Evolutionary conservation across 2,888 invertebrate genomes (phyloP).

Genomic region (Calephelis perditalis): DNA sequence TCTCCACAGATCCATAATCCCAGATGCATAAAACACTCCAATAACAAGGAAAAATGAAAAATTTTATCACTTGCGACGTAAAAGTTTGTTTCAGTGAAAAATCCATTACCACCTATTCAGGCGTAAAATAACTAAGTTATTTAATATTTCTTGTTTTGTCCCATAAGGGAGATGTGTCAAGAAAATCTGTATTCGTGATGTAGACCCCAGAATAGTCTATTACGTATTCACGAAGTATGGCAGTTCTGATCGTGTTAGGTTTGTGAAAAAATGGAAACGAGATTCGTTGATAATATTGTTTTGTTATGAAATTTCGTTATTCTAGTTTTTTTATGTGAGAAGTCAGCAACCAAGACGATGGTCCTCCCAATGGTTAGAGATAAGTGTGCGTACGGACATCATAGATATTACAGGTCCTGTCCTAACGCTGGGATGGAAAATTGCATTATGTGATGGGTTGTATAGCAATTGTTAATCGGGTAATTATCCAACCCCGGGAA

Average conservation of each 20-base stretch:
- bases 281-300: conserved; percentile 30
- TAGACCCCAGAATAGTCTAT: conserved; percentile 41
- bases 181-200: conserved; percentile 39
- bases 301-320: conserved; percentile 20
- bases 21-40: conserved; percentile 51
- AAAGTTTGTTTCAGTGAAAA: conserved; percentile 61
- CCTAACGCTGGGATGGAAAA: too few relatives aligned
- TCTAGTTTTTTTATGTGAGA: too few relatives aligned
- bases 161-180: conserved; percentile 36
- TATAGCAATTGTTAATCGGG: too few relatives aligned
- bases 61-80: conserved; percentile 51
- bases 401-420: too few relatives aligned
- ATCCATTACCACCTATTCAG: conserved; percentile 59
- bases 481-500: too few relatives aligned
- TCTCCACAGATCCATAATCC: conserved; percentile 49
- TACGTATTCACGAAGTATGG: conserved; percentile 45
- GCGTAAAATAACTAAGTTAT: conserved; percentile 51
- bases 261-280: neutral
- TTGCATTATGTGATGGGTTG: too few relatives aligned
- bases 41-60: conserved; percentile 56
- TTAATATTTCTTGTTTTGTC: conserved; percentile 43
- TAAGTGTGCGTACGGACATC: too few relatives aligned
- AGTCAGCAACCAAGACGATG: too few relatives aligned
- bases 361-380: too few relatives aligned
- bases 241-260: conserved; percentile 17